Base-by-base conservation (phyloP, 23 tunicate species). In the Ciona savignyi region DNA sequence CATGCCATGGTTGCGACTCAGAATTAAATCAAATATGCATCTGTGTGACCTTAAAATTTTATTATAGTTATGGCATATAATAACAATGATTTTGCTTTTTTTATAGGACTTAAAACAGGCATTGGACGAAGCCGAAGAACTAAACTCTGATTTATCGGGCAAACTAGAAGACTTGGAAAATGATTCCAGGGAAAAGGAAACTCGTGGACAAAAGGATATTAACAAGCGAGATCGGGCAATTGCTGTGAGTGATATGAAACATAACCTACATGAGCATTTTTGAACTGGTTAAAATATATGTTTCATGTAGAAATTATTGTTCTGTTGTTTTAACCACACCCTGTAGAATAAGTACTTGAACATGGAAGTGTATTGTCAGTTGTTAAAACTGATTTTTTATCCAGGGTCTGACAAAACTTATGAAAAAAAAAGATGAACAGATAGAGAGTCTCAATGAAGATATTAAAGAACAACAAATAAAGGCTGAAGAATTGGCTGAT, bases 181-280 rank as follows among this genome's bases (percentile, higher is more conserved):
- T 22, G 66, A 72, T 29, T 15, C 26, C 23, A 63, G 71, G 69
- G 30, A 81, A 26, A 66, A 70, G 61, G 80, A 76, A 35, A 64
- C 31, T 0, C 56, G 67, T 25, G 60, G 32, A 11, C 25, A 28
- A 19, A 67, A 74, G 30, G 80, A 82, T 67, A 51, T 91, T 30
- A 75, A 78, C 51, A 91, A 79, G 65, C 63, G 97, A 48, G 97
- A 91, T 70, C 70, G 77, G 66, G 97, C 97, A 2, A 78, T 91
- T n/a, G 42, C 93, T 51, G 97, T 91, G 67, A 72, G 89, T 75
- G 32, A 15, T 2, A 51, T 30, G 66, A 68, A 23, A 49, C 23
- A 1, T 42, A 6, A 42, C 15, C 9, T 42, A 9, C 15, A 6
- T 42, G 15, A 6, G 9, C 9, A 6, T 15, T 15, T 6, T 6